These are phyloP conservation scores for Metellina segmentata DNA, from an alignment of 2,888 invertebrate genomes.

Conservation along the genomic window DNA sequence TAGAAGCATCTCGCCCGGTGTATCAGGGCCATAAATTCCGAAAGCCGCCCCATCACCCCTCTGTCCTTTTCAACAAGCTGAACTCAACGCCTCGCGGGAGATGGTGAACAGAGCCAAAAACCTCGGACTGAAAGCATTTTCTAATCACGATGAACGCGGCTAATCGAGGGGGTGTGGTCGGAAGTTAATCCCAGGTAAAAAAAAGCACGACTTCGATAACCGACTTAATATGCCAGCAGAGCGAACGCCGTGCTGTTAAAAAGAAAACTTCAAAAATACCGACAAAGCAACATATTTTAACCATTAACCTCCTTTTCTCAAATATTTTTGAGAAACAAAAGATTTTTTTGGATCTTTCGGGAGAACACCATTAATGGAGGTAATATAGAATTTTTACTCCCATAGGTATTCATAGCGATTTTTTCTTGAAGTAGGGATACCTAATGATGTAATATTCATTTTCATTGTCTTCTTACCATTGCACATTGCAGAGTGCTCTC, in stretches of 20 bases:
- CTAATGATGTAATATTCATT: slow-evolving; percentile 57
- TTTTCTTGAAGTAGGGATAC: slow-evolving; percentile 30
- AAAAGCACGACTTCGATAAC: slow-evolving; percentile 51
- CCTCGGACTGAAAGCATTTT: slow-evolving; percentile 69
- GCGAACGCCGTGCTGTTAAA: slow-evolving; percentile 44
- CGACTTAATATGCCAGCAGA: slow-evolving; percentile 64
- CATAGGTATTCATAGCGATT: slow-evolving; percentile 32
- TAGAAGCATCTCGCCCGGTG: too few relatives aligned
- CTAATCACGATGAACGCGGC: slow-evolving; percentile 71
- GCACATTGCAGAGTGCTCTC: slow-evolving; percentile 6
- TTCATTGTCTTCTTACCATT: slow-evolving; percentile 40
- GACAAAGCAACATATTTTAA: slow-evolving; percentile 70
- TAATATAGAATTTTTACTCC: slow-evolving; percentile 65
- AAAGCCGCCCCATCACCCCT: slow-evolving; percentile 23
- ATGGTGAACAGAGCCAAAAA: slow-evolving; percentile 62
- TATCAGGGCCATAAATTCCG: slow-evolving; percentile 41
- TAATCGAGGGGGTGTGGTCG: slow-evolving; percentile 72
- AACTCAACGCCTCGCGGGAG: slow-evolving; percentile 36
- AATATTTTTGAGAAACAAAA: slow-evolving; percentile 65
- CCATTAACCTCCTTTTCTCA: slow-evolving; percentile 67
- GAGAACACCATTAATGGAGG: slow-evolving; percentile 56
- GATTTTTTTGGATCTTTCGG: slow-evolving; percentile 38
- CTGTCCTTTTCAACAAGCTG: slow-evolving; percentile 67
- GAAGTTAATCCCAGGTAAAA: slow-evolving; percentile 45
- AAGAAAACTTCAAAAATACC: slow-evolving; percentile 60